Base-by-base conservation (phyloP, 2,113 vertebrate species). In the Dasypus novemcinctus region DNA sequence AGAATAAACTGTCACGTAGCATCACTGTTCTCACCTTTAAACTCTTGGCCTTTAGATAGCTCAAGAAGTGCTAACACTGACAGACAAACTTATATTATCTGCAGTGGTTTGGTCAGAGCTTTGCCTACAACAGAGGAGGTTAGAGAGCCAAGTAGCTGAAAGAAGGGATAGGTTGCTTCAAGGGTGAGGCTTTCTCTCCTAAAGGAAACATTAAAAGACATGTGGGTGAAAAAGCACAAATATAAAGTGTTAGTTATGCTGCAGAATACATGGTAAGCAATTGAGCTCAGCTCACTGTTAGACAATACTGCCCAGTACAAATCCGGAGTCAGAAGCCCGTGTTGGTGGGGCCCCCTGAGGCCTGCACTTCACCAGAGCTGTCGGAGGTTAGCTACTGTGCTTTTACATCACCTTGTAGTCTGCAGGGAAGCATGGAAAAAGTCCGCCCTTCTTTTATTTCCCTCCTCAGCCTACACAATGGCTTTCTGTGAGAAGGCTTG, bases 401-500 rank as follows among this genome's bases (percentile, higher is more conserved):
- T 94, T 96, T 98, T 83, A 84, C 69, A 80, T 93, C 87, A 92
- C 96, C 91, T 95, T 66, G 86, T 87, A 94, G 86, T 87, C 97
- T 33, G 66, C 96, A 72, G 97, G 96, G 95, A 87, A 90, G 82
- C 95, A 1, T 64, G 89, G 87, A 82, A 86, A 96, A 96, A 95
- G 94, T 43, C 94, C 46, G 75, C 96, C 97, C 94, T 96, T 76
- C 96, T 94, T 97, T 97, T 96, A 79, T 96, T 97, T 89, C 52
- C 91, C 89, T 96, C 94, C 91, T 69, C 94, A 97, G 91, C 97
- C 95, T 89, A 95, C 97, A 98, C 97, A 97, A 94, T 96, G 86
- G 86, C 94, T 94, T 96, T 95, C 91, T 87, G 90, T 96, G 91
- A 94, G 79, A 94, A 82, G 95, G 93, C 94, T 95, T 92, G 93